Conservation (phyloP, 2,888 invertebrate genomes). For the Eristalis tenax region DNA sequence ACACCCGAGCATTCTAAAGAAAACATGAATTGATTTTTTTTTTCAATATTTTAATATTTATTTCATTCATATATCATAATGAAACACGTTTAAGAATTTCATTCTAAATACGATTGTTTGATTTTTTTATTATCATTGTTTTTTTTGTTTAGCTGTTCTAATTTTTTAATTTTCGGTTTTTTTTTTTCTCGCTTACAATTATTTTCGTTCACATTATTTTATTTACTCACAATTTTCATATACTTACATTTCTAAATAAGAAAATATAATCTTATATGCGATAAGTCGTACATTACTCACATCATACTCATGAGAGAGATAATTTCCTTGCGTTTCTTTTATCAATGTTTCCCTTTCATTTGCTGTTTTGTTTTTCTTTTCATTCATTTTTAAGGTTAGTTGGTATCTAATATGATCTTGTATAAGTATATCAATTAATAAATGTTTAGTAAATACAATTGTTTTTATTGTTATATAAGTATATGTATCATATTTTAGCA, state of each 20-base stretch:
- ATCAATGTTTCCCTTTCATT: conserved; percentile 17
- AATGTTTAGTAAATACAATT: conserved; percentile 59
- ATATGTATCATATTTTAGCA: conserved; percentile 17
- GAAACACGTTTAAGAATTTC: conserved; percentile 55
- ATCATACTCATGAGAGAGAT: conserved; percentile 63
- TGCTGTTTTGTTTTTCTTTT: conserved; percentile 1
- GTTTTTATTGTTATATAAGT: conserved; percentile 10
- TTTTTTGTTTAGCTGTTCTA: not conserved
- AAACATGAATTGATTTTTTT: conserved; percentile 31
- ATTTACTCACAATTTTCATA: conserved; percentile 59
- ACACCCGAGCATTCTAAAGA: not conserved
- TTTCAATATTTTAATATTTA: conserved; percentile 47
- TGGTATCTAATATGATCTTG: conserved; percentile 62
- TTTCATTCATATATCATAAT: conserved; percentile 65
- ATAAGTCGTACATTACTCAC: conserved; percentile 67
- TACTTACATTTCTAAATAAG: conserved; percentile 69
- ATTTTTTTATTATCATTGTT: conserved; percentile 28
- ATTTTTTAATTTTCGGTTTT: not conserved
- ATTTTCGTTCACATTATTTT: conserved; percentile 50
- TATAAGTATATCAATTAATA: conserved; percentile 43
- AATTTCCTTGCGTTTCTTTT: conserved; percentile 54
- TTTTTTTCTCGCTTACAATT: conserved; percentile 28
- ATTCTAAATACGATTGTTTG: conserved; percentile 65
- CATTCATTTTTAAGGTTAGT: conserved; percentile 52
- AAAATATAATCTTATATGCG: conserved; percentile 71